Evolutionary conservation across 2,797 vertebrate species (phyloP), one percentile per base, ranked within the genome.

Genomic region (Anabas testudineus): DNA sequence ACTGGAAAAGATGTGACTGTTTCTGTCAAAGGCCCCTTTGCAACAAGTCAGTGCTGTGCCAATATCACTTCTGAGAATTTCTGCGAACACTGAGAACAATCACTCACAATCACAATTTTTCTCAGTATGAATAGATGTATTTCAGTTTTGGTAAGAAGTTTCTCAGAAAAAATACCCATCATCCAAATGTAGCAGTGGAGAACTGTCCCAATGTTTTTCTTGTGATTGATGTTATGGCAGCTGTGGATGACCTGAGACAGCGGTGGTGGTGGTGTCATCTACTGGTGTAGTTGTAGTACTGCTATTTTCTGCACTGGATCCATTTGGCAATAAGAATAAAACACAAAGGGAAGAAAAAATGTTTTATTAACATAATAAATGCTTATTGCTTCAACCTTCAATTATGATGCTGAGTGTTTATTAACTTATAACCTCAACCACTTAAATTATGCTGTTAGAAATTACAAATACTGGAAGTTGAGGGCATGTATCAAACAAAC

Each of bases 201-300:
- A 48, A 45, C 14, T 22, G 26, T 46, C 9, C 19, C 42, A 5
- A 10, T 32, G 10, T 18, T 9, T 41, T 4, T 46, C 5, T 5
- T 3, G 4, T 28, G 26, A 13, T 10, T 10, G 7, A 9, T 64
- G 45, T 28, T 9, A 21, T 7, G 16, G 13, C 1, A 41, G 5
- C 10, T 24, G 8, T 10, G 14, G 7, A 12, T 64, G 46, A 28
- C 12, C 22, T 12, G 15, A 5, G 8, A 36, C 21, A 19, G 4
- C 21, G 7, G 15, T 18, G 19, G 24, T 13, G 61, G 30, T 70
- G 47, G 66, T 62, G 30, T 42, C 57, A 74, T 54, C 70, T 70
- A 34, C 22, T 74, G 66, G 47, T 51, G n/a, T 1, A 37, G 2
- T 54, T 32, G 6, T 36, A 34, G 6, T 42, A 34, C 48, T 75